These are phyloP conservation scores for Diabrotica virgifera DNA, from an alignment of 1,140 invertebrate genomes.

Conservation along the genomic window DNA sequence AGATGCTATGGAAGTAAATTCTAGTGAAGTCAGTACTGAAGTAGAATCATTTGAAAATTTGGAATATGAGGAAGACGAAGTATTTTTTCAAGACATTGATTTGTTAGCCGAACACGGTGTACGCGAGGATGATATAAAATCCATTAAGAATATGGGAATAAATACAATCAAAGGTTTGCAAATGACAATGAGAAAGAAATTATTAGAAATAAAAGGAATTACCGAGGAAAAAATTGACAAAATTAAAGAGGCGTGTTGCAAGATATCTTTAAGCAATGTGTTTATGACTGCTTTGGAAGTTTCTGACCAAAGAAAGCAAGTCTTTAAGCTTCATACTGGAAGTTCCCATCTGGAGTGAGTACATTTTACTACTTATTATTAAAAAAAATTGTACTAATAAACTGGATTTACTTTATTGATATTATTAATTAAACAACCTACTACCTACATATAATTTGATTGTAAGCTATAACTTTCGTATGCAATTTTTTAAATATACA, in stretches of 20 bases:
- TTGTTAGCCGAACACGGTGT: constrained; percentile 55
- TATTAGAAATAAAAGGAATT: constrained; percentile 73
- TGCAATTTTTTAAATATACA: too few species aligned
- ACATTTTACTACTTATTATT: background rate
- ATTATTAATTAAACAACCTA: too few species aligned
- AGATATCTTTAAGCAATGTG: constrained; percentile 54
- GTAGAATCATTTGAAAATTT: constrained; percentile 27
- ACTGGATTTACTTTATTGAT: too few species aligned
- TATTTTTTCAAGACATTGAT: constrained; percentile 56
- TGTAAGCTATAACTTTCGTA: too few species aligned
- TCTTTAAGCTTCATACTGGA: constrained; percentile 73
- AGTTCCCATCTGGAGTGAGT: constrained; percentile 71
- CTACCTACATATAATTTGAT: too few species aligned
- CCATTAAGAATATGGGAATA: constrained; percentile 73
- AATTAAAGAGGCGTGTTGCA: constrained; percentile 73
- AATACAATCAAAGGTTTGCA: constrained; percentile 79
- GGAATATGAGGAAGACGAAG: constrained; percentile 49
- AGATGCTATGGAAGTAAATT: background rate
- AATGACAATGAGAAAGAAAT: constrained; percentile 74
- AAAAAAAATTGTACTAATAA: too few species aligned
- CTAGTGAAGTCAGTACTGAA: constrained; percentile 18
- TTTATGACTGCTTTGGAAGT: constrained; percentile 77
- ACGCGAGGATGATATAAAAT: constrained; percentile 67
- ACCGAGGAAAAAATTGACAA: constrained; percentile 80
- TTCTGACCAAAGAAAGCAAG: constrained; percentile 65